Conservation (phyloP, 2,113 vertebrate genomes). For the Oriolus oriolus region DNA sequence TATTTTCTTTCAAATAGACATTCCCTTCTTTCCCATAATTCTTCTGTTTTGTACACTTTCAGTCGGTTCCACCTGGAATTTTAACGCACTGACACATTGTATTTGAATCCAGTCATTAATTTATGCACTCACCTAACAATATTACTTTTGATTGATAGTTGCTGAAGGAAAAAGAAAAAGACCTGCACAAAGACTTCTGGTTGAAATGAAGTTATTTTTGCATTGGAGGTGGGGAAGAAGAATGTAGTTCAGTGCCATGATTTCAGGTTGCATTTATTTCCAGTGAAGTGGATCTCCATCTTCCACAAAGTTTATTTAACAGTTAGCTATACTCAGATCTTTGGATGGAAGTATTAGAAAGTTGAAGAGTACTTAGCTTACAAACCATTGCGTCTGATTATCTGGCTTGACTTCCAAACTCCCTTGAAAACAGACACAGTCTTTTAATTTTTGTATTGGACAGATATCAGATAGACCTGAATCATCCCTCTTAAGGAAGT, state of each 20-base stretch:
- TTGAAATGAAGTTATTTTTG: not conserved
- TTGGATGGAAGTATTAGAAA: not conserved
- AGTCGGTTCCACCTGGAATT: not conserved
- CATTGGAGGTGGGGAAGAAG: not conserved
- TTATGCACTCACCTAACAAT: not conserved
- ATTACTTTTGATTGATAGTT: not conserved
- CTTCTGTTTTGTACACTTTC: not conserved
- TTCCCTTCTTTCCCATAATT: not conserved
- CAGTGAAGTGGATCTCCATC: not conserved
- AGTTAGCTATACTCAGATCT: not conserved
- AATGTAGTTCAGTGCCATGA: not conserved
- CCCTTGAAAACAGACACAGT: not conserved
- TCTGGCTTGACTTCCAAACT: not conserved
- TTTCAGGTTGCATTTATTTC: not conserved
- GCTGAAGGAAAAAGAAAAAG: not conserved
- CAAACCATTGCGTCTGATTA: not conserved
- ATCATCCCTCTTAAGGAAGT: conserved; percentile 8
- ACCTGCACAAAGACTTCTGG: not conserved
- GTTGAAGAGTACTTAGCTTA: not conserved
- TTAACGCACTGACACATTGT: not conserved
- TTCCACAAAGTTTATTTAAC: not conserved
- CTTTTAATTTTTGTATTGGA: not conserved
- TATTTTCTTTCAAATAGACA: not conserved
- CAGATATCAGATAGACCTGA: conserved; percentile 27
- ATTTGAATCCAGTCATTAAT: not conserved